Evolutionary conservation across 2,888 invertebrate genomes (phyloP).

Genomic region (Apamea monoglypha): DNA sequence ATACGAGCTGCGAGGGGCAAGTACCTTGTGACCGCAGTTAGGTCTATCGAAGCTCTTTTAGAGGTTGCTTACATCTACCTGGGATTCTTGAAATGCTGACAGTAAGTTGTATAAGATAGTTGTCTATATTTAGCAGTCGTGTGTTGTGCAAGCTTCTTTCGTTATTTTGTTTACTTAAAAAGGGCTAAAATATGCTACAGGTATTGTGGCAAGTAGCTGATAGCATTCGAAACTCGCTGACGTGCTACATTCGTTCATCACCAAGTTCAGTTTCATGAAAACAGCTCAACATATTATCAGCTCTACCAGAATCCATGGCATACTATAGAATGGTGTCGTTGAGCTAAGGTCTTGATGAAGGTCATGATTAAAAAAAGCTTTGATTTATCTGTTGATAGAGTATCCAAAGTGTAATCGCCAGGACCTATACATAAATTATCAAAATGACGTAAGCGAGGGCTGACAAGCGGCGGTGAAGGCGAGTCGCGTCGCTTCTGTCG

Average conservation of each 20-base stretch:
- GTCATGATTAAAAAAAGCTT: not conserved
- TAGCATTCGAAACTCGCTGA: not conserved
- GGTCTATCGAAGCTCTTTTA: not conserved
- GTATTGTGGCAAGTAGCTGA: not conserved
- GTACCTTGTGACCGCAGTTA: not conserved
- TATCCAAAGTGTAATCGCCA: constrained; percentile 2
- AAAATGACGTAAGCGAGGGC: constrained; percentile 26
- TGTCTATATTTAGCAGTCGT: not conserved
- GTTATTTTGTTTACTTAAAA: constrained; percentile 7
- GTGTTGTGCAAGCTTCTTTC: not conserved
- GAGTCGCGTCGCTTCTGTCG: constrained; percentile 55
- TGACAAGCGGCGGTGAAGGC: constrained; percentile 25
- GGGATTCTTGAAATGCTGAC: not conserved
- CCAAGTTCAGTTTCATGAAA: not conserved
- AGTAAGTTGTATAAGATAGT: not conserved
- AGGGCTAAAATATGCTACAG: not conserved
- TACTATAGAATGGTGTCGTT: not conserved
- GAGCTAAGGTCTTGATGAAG: not conserved
- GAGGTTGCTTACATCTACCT: not conserved
- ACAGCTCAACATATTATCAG: not conserved
- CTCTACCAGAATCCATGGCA: not conserved
- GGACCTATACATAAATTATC: constrained; percentile 10
- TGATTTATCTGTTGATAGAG: not conserved
- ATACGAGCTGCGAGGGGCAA: not conserved
- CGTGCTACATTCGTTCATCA: not conserved